Base-by-base conservation (phyloP, 2,888 invertebrate species). In the Keiferia lycopersicella region DNA sequence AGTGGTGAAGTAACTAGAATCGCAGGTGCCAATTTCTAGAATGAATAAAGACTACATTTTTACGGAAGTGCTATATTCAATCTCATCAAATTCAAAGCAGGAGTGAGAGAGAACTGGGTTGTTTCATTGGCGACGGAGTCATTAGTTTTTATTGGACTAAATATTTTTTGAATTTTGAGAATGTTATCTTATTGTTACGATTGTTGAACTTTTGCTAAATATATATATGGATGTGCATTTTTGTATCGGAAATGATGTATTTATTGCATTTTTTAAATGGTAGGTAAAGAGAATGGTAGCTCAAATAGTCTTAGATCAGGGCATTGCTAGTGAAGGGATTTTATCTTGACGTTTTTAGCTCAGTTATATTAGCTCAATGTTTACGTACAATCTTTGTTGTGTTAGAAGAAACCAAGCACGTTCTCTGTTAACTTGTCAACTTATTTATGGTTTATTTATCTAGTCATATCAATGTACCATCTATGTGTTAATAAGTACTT, bases 191-290 rank as follows among this genome's bases (percentile, higher is more conserved):
- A 34, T 30, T 56, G 18, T 53, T 26, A 26, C 8, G 26, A 26
- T 14, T 22, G 34, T 56, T 34, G n/a, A 30, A 56, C 7, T 38
- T 30, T 34, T 56, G 34, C 26, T 10, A 14, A 58, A 58, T 58
- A 58, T 58, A 18, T 60, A 45, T 60, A 20, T 12, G 14, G n/a
- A 41, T 41, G 14, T 18, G 60, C 60, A 60, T 60, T 60, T 58
- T 41, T 20, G n/a, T 14, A 38, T 58, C 39, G 56, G 56, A 30
- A 60, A 45, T 45, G 10, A 41, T 22, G 60, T 60, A 60, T 60
- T 60, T 45, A 60, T 45, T 60, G 45, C 45, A 60, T 60, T 60
- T 60, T 58, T 34, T 38, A n/a, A 58, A 34, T 16, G 16, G n/a
- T 20, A 12, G 38, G 20, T 38, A 58, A 58, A 0, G 39, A 38